A percentile compares a stretch with the other conserved stretches of the same genome.
Conservation (phyloP, 1,140 invertebrate species). For the Lepidurus packardi region DNA sequence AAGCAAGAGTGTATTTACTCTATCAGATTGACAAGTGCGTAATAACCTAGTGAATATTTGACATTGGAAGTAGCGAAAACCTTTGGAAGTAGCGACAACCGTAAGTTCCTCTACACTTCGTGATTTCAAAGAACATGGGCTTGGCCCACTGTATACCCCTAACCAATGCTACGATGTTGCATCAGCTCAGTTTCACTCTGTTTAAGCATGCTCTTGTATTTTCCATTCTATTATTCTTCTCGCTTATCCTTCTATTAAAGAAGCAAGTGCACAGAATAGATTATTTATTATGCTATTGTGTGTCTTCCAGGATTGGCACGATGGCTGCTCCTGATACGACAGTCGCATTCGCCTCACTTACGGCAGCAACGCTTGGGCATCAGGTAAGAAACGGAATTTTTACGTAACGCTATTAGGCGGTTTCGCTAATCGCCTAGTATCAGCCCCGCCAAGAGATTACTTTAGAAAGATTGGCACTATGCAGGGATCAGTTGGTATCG, state of each 20-base stretch:
- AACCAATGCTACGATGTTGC: neutral
- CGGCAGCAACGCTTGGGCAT: conserved; percentile 16
- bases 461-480: neutral
- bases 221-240: neutral
- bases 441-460: neutral
- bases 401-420: neutral
- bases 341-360: neutral
- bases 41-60: neutral
- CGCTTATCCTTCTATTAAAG: neutral
- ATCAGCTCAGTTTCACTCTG: neutral
- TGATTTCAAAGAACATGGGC: neutral
- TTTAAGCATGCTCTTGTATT: no score
- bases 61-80: neutral
- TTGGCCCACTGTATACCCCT: neutral
- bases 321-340: conserved; percentile 11
- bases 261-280: neutral
- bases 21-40: neutral
- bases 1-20: neutral
- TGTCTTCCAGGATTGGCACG: neutral
- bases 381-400: neutral
- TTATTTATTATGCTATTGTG: neutral
- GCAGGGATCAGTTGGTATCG: neutral
- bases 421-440: neutral
- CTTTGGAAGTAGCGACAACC: neutral
- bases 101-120: neutral